Evolutionary conservation across 2,888 invertebrate species (phyloP), one percentile per base, ranked within the genome.

Genomic region (Elegia similella): DNA sequence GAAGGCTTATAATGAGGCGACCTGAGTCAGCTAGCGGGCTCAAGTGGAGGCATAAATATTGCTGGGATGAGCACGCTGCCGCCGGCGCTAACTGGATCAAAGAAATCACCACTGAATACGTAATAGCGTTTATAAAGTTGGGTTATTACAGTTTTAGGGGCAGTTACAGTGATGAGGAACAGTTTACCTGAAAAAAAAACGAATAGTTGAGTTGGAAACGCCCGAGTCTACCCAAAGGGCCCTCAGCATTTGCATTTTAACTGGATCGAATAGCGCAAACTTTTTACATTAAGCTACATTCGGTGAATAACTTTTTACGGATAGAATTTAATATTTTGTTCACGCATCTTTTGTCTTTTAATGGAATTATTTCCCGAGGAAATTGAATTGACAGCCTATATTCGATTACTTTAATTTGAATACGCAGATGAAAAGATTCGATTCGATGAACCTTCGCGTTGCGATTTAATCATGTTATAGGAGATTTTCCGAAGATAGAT

Each of bases 1-100:
- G 79, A 80, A 82, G 80, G 75, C 75, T 80, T 75, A 78, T 80
- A 83, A 86, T 78, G 80, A 84, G 75, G 70, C 73, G 65, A 71
- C 75, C 65, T 64, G 68, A 75, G 73, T 67, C 71, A 65, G 72
- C 70, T 62, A 73, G 74, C 68, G 68, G 66, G 53, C 69, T 73
- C 68, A 69, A 79, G 79, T 78, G 72, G 73, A 67, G 71, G 67
- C 72, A 80, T 78, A 77, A 82, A 81, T 82, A 80, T 76, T 75
- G 75, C 73, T 72, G 69, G 70, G 70, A 73, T 70, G 70, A 67
- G 72, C 74, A 74, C 76, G 73, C 72, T 69, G 64, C 71, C 64
- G 68, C 67, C 68, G 76, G 75, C 72, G 72, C 64, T 75, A 77
- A 76, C 71, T 73, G 73, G 73, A 61, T 71, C 62, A 56, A 54